Evolutionary conservation across 2,113 vertebrate species (phyloP), one percentile per base, ranked within the genome.

Genomic region (Tauraco erythrolophus): DNA sequence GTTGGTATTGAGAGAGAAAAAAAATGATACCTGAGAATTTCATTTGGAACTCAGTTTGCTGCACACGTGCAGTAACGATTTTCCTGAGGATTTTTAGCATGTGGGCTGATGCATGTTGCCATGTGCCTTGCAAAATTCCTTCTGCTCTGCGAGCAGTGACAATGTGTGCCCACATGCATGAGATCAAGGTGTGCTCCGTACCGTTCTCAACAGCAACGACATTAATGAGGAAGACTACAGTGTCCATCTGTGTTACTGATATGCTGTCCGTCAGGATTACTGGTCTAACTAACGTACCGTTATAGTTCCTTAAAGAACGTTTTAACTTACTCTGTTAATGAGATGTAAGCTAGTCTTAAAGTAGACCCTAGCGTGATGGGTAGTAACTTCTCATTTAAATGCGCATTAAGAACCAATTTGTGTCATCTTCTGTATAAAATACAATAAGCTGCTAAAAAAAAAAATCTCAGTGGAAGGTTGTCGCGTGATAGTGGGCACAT

Each of bases 71-170:
- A 10, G 56, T 54, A 25, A 9, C 31, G 71, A 22, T 94, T 88
- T 93, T 91, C 43, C 37, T 48, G 46, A 81, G 83, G 82, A 30
- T 89, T 92, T 96, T 97, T 84, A 84, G 83, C 88, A 56, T 92
- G 90, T 64, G 95, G 85, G 68, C 39, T 89, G 84, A 78, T 89
- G 85, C 35, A 7, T 88, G 85, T 89, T 95, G 92, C 87, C 92
- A 93, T 92, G 88, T 97, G 95, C 94, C 82, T 79, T 33, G 75
- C 77, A 54, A 75, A 93, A 95, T 96, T 62, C 66, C 50, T 66
- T 85, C 27, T 76, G 45, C 66, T 85, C 19, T 57, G 76, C 18
- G 45, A 64, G 72, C 74, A 17, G 56, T 64, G 71, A 48, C 76
- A 22, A 2, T 33, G 22, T 37, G 2, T 89, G 84, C 41, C 71